Conservation (phyloP, 1,140 invertebrate genomes). For the Pollicipes pollicipes region DNA sequence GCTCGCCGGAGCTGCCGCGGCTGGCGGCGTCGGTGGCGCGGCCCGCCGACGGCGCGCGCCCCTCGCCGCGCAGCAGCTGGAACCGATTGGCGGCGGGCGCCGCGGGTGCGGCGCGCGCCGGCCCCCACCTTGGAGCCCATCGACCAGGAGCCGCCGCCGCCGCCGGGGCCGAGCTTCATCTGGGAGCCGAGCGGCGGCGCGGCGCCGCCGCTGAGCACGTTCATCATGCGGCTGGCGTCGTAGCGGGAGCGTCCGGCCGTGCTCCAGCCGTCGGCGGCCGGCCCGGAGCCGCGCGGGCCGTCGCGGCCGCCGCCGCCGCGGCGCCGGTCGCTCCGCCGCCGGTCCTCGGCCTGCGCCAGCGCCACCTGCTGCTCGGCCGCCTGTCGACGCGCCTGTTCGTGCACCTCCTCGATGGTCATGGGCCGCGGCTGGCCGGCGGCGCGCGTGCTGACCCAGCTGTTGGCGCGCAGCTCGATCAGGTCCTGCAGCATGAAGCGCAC, state of each 20-base stretch:
- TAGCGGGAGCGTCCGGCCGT: background rate
- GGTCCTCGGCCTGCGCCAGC: background rate
- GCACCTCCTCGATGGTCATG: constrained; percentile 44
- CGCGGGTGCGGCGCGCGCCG: too few species aligned
- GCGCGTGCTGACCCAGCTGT: constrained; percentile 69
- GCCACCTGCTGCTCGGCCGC: background rate
- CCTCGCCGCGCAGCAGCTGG: background rate
- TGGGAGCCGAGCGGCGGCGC: background rate
- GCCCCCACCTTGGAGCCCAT: background rate
- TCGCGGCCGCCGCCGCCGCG: background rate
- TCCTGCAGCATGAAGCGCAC: constrained; percentile 91
- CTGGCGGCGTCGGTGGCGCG: too few species aligned
- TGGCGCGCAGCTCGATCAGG: constrained; percentile 67
- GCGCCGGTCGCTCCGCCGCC: background rate
- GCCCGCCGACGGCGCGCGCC: too few species aligned
- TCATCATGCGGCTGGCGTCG: background rate
- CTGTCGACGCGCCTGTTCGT: background rate
- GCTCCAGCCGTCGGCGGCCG: background rate
- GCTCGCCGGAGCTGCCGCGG: background rate
- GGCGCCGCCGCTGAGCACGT: background rate
- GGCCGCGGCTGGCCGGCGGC: constrained; percentile 57
- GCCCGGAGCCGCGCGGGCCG: background rate
- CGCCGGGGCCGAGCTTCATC: background rate
- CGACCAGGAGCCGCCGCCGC: background rate
- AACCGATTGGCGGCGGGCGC: background rate